A percentile compares a stretch with the other conserved stretches of the same genome.
Conservation (phyloP, 2,888 invertebrate genomes). For the Ariolimax columbianus region DNA sequence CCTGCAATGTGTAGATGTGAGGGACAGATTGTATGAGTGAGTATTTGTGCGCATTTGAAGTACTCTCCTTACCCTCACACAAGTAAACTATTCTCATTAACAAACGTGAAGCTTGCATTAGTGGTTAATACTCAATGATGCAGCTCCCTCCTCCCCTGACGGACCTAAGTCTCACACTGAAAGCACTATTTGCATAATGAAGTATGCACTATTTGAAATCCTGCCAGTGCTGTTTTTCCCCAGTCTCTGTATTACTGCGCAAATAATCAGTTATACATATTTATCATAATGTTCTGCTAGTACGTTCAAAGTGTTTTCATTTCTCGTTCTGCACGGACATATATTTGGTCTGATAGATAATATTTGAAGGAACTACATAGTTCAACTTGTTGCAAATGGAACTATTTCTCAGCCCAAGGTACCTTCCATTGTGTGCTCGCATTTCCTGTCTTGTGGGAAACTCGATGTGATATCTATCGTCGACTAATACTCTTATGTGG, state of each 20-base stretch:
- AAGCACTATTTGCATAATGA: conserved; percentile 62
- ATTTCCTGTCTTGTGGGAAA: conserved; percentile 59
- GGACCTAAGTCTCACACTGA: conserved; percentile 28
- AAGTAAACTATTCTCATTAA: neutral
- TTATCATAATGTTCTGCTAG: neutral
- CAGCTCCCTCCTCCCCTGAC: no score
- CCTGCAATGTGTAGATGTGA: neutral
- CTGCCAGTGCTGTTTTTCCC: conserved; percentile 36
- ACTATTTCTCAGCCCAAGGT: conserved; percentile 48
- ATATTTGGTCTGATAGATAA: neutral
- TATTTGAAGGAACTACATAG: neutral
- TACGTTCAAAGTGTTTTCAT: neutral
- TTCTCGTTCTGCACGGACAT: neutral
- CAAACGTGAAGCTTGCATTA: neutral
- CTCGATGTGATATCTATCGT: conserved; percentile 43
- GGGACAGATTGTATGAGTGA: no score
- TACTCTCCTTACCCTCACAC: neutral
- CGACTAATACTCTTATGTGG: conserved; percentile 45
- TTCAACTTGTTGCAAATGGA: conserved; percentile 9
- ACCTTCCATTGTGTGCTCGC: conserved; percentile 55
- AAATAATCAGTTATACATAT: neutral
- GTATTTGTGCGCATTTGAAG: neutral
- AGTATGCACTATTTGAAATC: conserved; percentile 39
- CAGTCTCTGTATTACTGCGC: conserved; percentile 48
- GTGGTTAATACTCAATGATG: neutral